Percentiles rank a stretch among this genome's conserved stretches.
Conservation (phyloP, 2,888 invertebrate species). For the Sialis lutaria region DNA sequence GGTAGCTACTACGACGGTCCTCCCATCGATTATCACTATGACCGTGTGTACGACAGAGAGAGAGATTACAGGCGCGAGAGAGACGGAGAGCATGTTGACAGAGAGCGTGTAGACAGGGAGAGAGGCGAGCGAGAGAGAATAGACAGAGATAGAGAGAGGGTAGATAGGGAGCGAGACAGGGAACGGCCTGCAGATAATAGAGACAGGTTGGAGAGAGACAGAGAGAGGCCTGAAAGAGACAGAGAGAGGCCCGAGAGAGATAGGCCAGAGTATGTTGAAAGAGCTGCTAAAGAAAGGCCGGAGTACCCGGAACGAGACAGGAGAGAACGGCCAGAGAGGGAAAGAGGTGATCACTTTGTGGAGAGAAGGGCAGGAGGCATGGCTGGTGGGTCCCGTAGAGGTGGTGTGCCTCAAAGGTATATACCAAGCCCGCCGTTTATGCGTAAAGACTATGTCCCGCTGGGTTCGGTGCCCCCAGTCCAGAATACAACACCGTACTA, state of each 20-base stretch:
- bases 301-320: conserved; percentile 7
- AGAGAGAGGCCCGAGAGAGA: conserved; percentile 11
- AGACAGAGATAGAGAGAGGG: conserved; percentile 18
- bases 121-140: conserved; percentile 17
- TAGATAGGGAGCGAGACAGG: conserved; percentile 11
- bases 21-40: conserved; percentile 17
- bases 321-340: conserved; percentile 14
- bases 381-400: neutral
- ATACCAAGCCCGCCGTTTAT: conserved; percentile 5
- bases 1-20: conserved; percentile 11
- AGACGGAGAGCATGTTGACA: conserved; percentile 10
- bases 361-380: conserved; percentile 6
- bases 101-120: conserved; percentile 9
- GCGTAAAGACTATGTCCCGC: conserved; percentile 6
- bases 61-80: conserved; percentile 13
- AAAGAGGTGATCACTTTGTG: conserved; percentile 10
- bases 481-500: conserved; percentile 12
- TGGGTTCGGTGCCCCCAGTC: conserved; percentile 8
- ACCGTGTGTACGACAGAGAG: conserved; percentile 12
- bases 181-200: conserved; percentile 7
- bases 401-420: conserved; percentile 1
- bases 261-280: conserved; percentile 4
- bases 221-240: conserved; percentile 19
- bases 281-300: conserved; percentile 11
- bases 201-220: conserved; percentile 15